A percentile compares a stretch with the other conserved stretches of the same genome.
Conservation (phyloP, 2,797 vertebrate species). For the Vipera latastei region DNA sequence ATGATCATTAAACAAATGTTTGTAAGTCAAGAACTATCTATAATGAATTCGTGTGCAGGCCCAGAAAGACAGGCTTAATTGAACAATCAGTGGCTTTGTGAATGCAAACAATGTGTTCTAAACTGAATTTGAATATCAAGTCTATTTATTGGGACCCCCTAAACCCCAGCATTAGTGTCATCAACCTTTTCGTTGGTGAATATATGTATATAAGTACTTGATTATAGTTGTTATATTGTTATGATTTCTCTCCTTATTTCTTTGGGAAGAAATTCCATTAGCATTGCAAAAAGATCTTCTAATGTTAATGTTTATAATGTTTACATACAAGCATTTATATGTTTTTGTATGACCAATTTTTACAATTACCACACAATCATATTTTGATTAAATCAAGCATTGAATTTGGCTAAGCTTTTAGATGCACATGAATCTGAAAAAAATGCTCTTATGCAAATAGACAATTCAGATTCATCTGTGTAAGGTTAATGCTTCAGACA, state of each 20-base stretch:
- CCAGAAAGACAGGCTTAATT: background rate
- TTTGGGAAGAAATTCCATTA: background rate
- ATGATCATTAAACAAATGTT: background rate
- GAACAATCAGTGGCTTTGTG: background rate
- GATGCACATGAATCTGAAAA: background rate
- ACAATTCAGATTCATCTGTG: background rate
- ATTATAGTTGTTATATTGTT: background rate
- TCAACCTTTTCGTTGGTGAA: slow-evolving; percentile 19
- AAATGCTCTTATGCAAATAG: background rate
- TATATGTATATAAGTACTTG: slow-evolving; percentile 21
- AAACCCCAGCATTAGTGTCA: slow-evolving; percentile 12
- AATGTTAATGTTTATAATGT: background rate
- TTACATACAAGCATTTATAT: background rate
- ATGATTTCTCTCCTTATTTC: background rate
- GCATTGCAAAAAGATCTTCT: background rate
- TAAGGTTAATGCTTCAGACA: background rate
- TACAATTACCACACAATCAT: background rate
- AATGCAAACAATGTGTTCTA: background rate
- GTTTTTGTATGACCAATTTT: background rate
- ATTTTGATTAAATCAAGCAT: background rate
- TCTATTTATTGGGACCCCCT: slow-evolving; percentile 32
- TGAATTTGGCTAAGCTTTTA: background rate
- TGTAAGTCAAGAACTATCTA: background rate
- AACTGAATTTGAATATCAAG: background rate
- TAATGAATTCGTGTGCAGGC: background rate